Percentiles rank a stretch among this genome's conserved stretches.
phyloP scores from a whole-genome alignment of 2,113 vertebrate species.

The Phalacrocorax pelagicus region DNA sequence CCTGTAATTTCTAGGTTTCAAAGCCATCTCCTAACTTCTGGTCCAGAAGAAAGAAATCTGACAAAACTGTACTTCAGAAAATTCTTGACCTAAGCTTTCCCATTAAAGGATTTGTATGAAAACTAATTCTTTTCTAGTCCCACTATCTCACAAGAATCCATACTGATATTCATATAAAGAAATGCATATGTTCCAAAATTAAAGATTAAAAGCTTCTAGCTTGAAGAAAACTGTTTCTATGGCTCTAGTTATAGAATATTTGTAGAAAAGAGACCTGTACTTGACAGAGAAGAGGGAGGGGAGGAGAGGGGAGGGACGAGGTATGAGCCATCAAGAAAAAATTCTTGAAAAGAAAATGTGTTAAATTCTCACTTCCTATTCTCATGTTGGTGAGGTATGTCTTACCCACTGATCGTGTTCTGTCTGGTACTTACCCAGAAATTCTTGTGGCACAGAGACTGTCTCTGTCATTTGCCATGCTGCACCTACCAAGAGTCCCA shows the following conservation, averaged over 20 bases:
- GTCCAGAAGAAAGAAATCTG: background rate
- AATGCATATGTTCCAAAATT: background rate
- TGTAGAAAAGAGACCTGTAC: background rate
- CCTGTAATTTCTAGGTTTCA: background rate
- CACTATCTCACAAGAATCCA: background rate
- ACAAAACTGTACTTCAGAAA: background rate
- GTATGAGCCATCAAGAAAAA: background rate
- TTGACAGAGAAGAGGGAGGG: background rate
- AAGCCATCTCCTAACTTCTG: background rate
- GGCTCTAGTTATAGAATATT: background rate
- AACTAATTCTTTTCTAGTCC: background rate
- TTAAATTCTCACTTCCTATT: background rate
- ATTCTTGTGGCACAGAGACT: background rate
- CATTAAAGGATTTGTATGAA: background rate
- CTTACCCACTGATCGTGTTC: background rate
- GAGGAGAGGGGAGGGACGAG: background rate
- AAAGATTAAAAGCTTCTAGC: background rate
- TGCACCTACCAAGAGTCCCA: background rate
- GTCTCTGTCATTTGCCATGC: background rate
- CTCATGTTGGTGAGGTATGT: background rate
- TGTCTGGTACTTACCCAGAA: constrained; percentile 1
- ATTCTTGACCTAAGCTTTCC: background rate
- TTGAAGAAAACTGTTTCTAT: background rate
- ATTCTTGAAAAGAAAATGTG: background rate
- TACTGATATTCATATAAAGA: background rate